phyloP scores from a whole-genome alignment of 2,113 vertebrate species.

The Brachionichthys hirsutus region DNA sequence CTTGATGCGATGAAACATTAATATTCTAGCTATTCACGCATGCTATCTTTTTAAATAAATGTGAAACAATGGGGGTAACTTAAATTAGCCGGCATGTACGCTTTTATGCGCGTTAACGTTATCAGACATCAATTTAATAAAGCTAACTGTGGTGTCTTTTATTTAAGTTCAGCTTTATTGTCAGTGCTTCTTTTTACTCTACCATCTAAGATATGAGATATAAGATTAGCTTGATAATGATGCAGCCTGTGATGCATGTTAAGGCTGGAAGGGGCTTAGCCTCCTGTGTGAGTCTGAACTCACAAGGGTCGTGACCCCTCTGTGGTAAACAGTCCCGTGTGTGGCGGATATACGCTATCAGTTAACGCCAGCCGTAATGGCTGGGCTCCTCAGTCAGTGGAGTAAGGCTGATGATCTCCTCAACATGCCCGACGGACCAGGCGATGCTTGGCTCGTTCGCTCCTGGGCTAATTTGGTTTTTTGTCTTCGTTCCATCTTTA shows the following conservation, averaged over 20 bases:
- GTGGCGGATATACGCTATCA: constrained; percentile 75
- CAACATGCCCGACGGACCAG: background rate
- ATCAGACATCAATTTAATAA: background rate
- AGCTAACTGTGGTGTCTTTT: background rate
- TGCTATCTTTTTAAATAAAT: no score
- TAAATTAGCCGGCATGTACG: background rate
- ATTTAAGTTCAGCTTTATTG: background rate
- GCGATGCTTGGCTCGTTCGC: background rate
- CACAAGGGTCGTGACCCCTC: constrained; percentile 42
- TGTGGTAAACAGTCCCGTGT: constrained; percentile 62
- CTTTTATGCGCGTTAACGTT: background rate
- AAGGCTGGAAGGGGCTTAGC: constrained; percentile 71
- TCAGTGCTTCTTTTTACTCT: background rate
- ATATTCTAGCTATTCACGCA: no score
- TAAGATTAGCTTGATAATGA: background rate
- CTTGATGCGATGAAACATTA: no score
- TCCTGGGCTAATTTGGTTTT: background rate
- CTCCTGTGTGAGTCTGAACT: constrained; percentile 53
- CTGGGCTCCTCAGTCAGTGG: constrained; percentile 18
- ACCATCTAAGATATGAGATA: background rate
- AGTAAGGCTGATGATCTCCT: constrained; percentile 13
- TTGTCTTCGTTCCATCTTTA: background rate
- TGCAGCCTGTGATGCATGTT: constrained; percentile 43
- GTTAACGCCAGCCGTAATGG: constrained; percentile 45
- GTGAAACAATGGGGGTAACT: no score